These are phyloP conservation scores for Lineus longissimus DNA, from an alignment of 1,140 invertebrate species.

Conservation along the genomic window DNA sequence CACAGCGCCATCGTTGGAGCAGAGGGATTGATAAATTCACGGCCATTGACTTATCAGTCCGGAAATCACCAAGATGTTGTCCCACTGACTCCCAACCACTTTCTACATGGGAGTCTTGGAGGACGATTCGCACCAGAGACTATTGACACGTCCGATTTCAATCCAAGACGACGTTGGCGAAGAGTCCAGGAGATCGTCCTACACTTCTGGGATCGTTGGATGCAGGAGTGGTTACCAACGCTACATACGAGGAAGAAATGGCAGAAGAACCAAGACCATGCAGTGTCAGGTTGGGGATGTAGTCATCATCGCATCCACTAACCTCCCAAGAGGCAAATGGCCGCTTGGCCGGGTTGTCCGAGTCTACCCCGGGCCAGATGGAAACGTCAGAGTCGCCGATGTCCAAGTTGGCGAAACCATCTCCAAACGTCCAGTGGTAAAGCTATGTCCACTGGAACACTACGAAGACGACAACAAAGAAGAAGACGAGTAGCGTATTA, in stretches of 20 bases:
- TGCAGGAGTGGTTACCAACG: slow-evolving; percentile 10
- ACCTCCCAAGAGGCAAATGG: slow-evolving; percentile 9
- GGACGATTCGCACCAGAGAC: slow-evolving; percentile 11
- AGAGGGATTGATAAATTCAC: slow-evolving; percentile 27
- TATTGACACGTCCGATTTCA: not conserved
- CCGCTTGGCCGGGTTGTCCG: slow-evolving; percentile 10
- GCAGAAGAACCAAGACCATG: not conserved
- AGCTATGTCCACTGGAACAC: slow-evolving; percentile 5
- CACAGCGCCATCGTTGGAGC: slow-evolving; percentile 22
- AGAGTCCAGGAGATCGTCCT: slow-evolving; percentile 7
- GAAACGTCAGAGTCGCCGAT: slow-evolving; percentile 8
- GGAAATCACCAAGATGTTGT: slow-evolving; percentile 28
- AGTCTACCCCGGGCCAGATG: slow-evolving; percentile 5
- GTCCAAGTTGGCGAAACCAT: not conserved
- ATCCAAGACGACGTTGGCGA: slow-evolving; percentile 9
- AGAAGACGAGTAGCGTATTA: too few relatives aligned
- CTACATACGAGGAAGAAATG: slow-evolving; percentile 4
- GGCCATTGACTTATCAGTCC: slow-evolving; percentile 30
- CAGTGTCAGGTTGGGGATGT: slow-evolving; percentile 9
- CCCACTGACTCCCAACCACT: slow-evolving; percentile 32
- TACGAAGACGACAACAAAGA: too few relatives aligned
- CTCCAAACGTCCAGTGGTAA: not conserved
- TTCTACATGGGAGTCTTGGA: slow-evolving; percentile 20
- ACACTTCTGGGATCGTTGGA: slow-evolving; percentile 17
- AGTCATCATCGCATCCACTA: not conserved